Base-by-base conservation (phyloP, 64 coral and sea anemone genomes). In the Cladopsammia gracilis region DNA sequence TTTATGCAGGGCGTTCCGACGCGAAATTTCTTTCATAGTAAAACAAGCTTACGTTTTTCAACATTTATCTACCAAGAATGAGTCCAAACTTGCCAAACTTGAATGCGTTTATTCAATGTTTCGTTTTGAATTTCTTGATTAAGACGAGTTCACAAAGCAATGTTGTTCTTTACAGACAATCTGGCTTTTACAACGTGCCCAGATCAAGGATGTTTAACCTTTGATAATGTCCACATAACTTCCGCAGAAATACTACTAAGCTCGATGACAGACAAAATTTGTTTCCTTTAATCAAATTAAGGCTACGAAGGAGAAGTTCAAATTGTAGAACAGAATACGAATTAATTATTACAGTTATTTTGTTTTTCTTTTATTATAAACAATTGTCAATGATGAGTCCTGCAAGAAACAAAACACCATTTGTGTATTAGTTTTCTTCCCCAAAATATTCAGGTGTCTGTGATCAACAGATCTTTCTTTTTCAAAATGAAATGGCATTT, bases 1-100 rank as follows among this genome's bases (percentile, higher is more conserved):
- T 77, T 48, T 25, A 12, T 16, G 11, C 14, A 23, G 77, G 77
- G 77, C 77, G 77, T 79, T 79, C 77, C 77, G 54, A 4, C 77
- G 54, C 10, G 59, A 42, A 58, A 7, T 59, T 79, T 25, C 4
- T 60, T 58, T 25, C 12, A 23, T 10, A 12, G 56, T 13, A 42
- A 56, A 56, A 56, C 53, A 10, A 7, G 53, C 12, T 56, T 12
- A 56, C 12, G 53, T 12, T 10, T 54, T 56, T 56, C 12, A 56
- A 56, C 7, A 10, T 56, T 56, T 3, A 7, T 34, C 34, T 34
- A 34, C 34, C 34, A 34, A 34, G 34, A 7, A 57, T 57, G 54
- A 57, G 54, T 57, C 54, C 34, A 2, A 34, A 57, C 54, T 57
- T 19, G 18, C 12, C 61, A 64, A 5, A 12, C 7, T 6, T 56